phyloP scores from a whole-genome alignment of 2,888 invertebrate species.

The Mesodorylaimus sp. region DNA sequence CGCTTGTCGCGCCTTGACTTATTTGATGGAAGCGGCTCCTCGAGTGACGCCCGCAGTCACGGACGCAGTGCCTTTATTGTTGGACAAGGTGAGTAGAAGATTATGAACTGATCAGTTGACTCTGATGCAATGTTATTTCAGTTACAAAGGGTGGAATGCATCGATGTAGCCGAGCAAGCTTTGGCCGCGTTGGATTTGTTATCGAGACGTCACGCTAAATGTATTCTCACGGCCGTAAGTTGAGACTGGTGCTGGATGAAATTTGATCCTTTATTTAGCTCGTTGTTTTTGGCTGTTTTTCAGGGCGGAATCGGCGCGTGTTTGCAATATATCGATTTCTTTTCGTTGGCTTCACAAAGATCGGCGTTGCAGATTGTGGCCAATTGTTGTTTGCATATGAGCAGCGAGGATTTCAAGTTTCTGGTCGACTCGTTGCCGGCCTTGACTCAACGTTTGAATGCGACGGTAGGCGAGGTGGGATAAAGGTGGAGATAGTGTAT shows the following conservation, averaged over 20 bases:
- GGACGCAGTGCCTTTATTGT: slow-evolving; percentile 85
- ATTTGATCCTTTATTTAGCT: background rate
- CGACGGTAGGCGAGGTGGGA: slow-evolving; percentile 34
- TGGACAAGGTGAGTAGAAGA: slow-evolving; percentile 48
- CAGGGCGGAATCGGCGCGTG: slow-evolving; percentile 88
- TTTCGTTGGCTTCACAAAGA: slow-evolving; percentile 90
- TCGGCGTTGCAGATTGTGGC: slow-evolving; percentile 88
- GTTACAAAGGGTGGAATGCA: slow-evolving; percentile 89
- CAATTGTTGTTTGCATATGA: slow-evolving; percentile 55
- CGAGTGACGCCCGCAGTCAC: slow-evolving; percentile 79
- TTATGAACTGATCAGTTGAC: background rate
- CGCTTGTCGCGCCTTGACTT: slow-evolving; percentile 88
- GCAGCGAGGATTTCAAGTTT: slow-evolving; percentile 73
- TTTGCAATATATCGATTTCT: slow-evolving; percentile 89
- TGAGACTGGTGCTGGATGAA: background rate
- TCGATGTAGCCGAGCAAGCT: slow-evolving; percentile 98
- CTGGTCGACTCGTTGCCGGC: slow-evolving; percentile 68
- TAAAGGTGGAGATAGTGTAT: background rate
- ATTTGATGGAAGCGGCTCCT: slow-evolving; percentile 96
- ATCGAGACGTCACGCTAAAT: slow-evolving; percentile 82
- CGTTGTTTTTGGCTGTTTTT: slow-evolving; percentile 21
- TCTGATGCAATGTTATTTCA: slow-evolving; percentile 28
- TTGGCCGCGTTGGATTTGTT: slow-evolving; percentile 91
- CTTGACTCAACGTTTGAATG: slow-evolving; percentile 48
- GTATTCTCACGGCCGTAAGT: slow-evolving; percentile 71